Evolutionary conservation across 2,888 invertebrate species (phyloP), one percentile per base, ranked within the genome.

Genomic region (Aspidiotus destructor): DNA sequence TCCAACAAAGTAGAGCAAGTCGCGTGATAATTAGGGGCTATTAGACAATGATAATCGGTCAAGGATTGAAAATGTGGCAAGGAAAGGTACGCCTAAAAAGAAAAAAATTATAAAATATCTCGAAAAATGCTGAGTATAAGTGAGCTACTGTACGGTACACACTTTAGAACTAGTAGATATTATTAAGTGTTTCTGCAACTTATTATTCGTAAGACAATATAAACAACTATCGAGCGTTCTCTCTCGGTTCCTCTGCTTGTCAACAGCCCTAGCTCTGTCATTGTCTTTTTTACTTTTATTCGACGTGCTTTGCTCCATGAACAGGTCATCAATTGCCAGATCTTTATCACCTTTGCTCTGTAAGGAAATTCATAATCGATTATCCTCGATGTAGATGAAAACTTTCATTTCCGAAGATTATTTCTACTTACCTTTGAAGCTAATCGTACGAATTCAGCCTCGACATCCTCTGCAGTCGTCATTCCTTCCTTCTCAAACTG

Each of bases 161-260:
- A 88, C 86, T 75, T 87, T 89, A 28, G 82, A 83, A 9, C 89
- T 90, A 76, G 89, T 84, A 40, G 89, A 84, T 40, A 95, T 83
- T 74, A 96, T 84, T 44, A 93, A 81, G 77, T 95, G 90, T 76
- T 93, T 95, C 62, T 86, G 80, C 82, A 92, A 85, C 71, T 84
- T 84, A 52, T 82, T 81, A 10, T 89, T 88, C 73, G 92, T 91
- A 68, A 95, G 81, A 77, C 98, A 98, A 76, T 84, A 84, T 65
- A 81, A 79, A 78, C 98, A 98, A 70, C 83, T 86, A 70, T 92
- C 91, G 74, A 96, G 77, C 61, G 86, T 85, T 72, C 82, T 83
- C 52, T 84, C 82, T 72, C 87, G 81, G 71, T 81, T 83, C 72
- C 84, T 79, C 75, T 93, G 89, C 74, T 93, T 88, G 74, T 79